Percentiles rank a stretch among this genome's conserved stretches.
These are phyloP conservation scores for Stegastes partitus DNA, from an alignment of 2,113 vertebrate genomes.

Conservation along the genomic window DNA sequence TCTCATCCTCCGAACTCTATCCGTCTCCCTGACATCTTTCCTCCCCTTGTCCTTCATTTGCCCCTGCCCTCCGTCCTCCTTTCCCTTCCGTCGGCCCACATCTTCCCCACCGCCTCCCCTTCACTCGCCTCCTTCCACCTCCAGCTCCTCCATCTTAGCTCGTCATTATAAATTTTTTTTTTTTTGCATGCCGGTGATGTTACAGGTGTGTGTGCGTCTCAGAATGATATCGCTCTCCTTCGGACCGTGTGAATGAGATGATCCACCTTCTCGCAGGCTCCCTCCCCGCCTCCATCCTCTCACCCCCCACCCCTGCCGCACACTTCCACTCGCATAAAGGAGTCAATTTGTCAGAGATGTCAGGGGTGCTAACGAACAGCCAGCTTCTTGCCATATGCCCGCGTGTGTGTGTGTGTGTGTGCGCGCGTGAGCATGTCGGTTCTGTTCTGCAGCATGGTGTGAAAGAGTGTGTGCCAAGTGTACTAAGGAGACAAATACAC, in stretches of 20 bases:
- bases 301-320: slow-evolving; percentile 41
- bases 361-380: slow-evolving; percentile 82
- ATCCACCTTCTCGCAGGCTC: slow-evolving; percentile 61
- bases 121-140: slow-evolving; percentile 8
- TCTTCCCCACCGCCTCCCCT: neutral
- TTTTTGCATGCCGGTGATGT: slow-evolving; percentile 52
- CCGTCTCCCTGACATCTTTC: slow-evolving; percentile 48
- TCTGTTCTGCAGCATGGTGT: slow-evolving; percentile 44
- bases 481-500: slow-evolving; percentile 54
- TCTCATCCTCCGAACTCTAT: slow-evolving; percentile 42
- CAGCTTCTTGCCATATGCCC: slow-evolving; percentile 70
- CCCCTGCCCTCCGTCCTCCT: slow-evolving; percentile 26
- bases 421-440: slow-evolving; percentile 11
- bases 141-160: slow-evolving; percentile 60
- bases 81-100: slow-evolving; percentile 6
- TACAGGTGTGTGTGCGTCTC: slow-evolving; percentile 54
- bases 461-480: slow-evolving; percentile 51
- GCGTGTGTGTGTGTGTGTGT: slow-evolving; percentile 43
- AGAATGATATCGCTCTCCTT: slow-evolving; percentile 51
- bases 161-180: slow-evolving; percentile 43
- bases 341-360: slow-evolving; percentile 88
- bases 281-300: slow-evolving; percentile 20
- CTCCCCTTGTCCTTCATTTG: slow-evolving; percentile 50
- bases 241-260: slow-evolving; percentile 70
- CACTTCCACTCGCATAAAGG: slow-evolving; percentile 84